These are phyloP conservation scores for Gymnorhina tibicen DNA, from an alignment of 2,113 vertebrate genomes.

Conservation along the genomic window DNA sequence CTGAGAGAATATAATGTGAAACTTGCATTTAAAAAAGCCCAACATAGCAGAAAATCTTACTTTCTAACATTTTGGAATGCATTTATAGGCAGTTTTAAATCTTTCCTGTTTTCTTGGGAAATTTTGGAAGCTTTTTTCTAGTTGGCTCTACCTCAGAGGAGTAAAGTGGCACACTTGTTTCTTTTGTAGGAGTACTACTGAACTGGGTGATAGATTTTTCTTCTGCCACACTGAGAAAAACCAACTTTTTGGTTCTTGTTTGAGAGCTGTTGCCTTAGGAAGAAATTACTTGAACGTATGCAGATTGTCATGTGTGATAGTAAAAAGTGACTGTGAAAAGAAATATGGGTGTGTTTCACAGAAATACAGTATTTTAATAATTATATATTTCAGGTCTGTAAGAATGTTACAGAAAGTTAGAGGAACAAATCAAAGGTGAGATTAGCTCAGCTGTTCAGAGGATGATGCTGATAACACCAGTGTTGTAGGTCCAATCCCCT, in stretches of 20 bases:
- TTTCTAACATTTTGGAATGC: background rate
- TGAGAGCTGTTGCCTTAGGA: background rate
- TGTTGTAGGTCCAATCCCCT: background rate
- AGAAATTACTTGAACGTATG: background rate
- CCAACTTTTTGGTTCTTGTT: background rate
- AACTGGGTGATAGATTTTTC: background rate
- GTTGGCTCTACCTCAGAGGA: background rate
- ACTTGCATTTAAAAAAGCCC: background rate
- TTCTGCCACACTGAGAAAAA: background rate
- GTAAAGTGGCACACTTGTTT: background rate
- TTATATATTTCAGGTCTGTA: rapidly evolving
- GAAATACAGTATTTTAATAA: background rate
- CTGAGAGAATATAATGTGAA: background rate
- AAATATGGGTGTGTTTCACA: background rate
- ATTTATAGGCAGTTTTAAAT: background rate
- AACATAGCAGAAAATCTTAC: background rate
- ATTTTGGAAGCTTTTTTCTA: background rate
- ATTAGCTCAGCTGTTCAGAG: background rate
- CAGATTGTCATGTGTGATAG: background rate
- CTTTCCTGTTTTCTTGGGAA: background rate
- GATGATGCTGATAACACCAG: background rate
- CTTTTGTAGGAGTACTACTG: background rate
- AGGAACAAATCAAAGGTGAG: background rate
- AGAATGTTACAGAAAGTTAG: background rate
- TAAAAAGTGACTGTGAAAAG: background rate